These are phyloP conservation scores for Leptatherina wallacei DNA, from an alignment of 2,797 vertebrate species.

Conservation along the genomic window DNA sequence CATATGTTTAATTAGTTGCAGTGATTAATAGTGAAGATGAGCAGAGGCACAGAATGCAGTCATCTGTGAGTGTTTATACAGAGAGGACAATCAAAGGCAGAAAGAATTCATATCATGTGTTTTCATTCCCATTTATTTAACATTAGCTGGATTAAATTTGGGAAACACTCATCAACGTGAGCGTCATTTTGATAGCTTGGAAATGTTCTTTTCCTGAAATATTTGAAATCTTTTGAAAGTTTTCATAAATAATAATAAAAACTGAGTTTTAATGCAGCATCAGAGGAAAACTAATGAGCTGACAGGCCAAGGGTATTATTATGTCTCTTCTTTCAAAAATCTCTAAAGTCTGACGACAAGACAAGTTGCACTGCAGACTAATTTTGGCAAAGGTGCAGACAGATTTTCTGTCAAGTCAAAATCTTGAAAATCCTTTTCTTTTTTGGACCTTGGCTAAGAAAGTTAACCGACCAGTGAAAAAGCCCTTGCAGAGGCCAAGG, in stretches of 20 bases:
- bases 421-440: constrained; percentile 42
- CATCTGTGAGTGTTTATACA: constrained; percentile 25
- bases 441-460: constrained; percentile 31
- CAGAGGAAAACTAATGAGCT: constrained; percentile 49
- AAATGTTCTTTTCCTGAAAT: constrained; percentile 1
- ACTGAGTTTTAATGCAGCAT: constrained; percentile 26
- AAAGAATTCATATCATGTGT: constrained; percentile 4
- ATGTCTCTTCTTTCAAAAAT: constrained; percentile 32
- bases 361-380: constrained; percentile 36
- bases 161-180: neutral
- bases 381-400: constrained; percentile 31
- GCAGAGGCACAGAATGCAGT: neutral
- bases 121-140: constrained; percentile 6
- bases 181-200: neutral
- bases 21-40: constrained; percentile 26
- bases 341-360: constrained; percentile 35
- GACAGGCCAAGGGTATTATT: constrained; percentile 13
- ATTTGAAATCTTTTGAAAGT: constrained; percentile 13
- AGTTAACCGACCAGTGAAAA: constrained; percentile 27
- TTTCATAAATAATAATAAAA: neutral
- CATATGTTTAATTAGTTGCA: constrained; percentile 32
- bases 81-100: constrained; percentile 6
- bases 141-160: neutral
- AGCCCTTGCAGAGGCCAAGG: constrained; percentile 36
- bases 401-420: constrained; percentile 46